Evolutionary conservation across 1,140 invertebrate species (phyloP), one percentile per base, ranked within the genome.

Genomic region (Aporrectodea caliginosa): DNA sequence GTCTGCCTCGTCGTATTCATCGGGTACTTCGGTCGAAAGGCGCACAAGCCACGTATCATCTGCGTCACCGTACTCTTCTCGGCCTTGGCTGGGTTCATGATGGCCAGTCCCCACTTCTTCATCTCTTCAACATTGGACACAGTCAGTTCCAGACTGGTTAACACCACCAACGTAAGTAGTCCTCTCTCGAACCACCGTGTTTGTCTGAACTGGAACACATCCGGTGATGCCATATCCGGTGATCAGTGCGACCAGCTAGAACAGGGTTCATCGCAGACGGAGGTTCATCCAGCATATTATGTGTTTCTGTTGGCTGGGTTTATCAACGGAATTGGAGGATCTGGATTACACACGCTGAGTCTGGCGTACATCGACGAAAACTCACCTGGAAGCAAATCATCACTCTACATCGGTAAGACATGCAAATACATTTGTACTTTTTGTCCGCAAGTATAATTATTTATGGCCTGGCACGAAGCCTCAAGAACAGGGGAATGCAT

Each of bases 31-130:
- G 83, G 84, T 1, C 76, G 82, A 1, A 83, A 75, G 31, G 77
- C 82, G 0, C 85, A 87, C 73, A 83, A 84, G 31, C 86, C 86
- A 0, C 79, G 86, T 16, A 80, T 82, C 0, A 74, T 87, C 1
- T 83, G 83, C 0, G 12, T 84, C 16, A 80, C 79, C 14, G 84
- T 83, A 0, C 35, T 86, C 1, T 73, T 85, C 16, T 85, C 80
- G 75, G 85, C 85, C 0, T 16, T 86, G 16, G 82, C 84, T 2
- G 85, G 84, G 16, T 71, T 86, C 1, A 30, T 87, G 16, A 84
- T 84, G 70, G 82, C 84, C 12, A 27, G 85, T n/a, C 84, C 86
- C 0, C 84, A 84, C 78, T 85, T 86, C 69, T 14, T 81, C 22
- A 58, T 77, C 35, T 35, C 69, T 16, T 35, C 31, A 35, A 80